Conservation (phyloP, 35 echinoderm and acorn worm genomes). For the Stichopus chloronotus region DNA sequence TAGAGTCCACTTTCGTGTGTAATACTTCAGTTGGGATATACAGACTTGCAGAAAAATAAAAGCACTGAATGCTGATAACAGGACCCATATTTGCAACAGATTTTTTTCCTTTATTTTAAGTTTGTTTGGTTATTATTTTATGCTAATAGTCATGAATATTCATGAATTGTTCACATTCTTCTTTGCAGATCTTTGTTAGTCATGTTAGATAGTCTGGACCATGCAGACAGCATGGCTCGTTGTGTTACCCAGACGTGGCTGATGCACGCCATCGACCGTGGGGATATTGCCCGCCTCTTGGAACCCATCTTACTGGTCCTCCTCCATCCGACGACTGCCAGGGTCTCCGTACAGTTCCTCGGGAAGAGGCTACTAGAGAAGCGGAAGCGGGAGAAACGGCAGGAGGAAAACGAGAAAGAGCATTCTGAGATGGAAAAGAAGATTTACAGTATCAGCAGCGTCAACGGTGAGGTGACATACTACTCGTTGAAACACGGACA, state of each 20-base stretch:
- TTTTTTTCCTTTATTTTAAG: no score
- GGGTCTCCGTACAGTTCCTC: constrained; percentile 94
- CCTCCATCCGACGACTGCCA: constrained; percentile 87
- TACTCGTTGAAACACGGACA: constrained; percentile 85
- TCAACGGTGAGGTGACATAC: constrained; percentile 92
- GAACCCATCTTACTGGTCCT: constrained; percentile 94
- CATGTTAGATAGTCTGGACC: constrained; percentile 89
- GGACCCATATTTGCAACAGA: no score
- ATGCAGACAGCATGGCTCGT: constrained; percentile 87
- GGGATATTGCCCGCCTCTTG: constrained; percentile 90
- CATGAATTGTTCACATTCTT: neutral
- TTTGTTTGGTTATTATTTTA: no score
- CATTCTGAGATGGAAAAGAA: constrained; percentile 68
- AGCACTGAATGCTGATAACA: no score
- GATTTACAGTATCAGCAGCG: constrained; percentile 89
- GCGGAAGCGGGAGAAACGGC: constrained; percentile 24
- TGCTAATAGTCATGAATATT: no score
- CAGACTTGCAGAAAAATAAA: no score
- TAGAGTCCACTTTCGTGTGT: no score
- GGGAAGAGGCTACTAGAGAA: constrained; percentile 62
- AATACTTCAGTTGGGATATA: no score
- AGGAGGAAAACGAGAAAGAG: constrained; percentile 64
- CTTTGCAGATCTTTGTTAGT: constrained; percentile 83
- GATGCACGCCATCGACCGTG: constrained; percentile 89
- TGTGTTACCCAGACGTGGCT: constrained; percentile 93